Evolutionary conservation across 1,140 invertebrate genomes (phyloP).

Genomic region (Drosophila pallidifrons): DNA sequence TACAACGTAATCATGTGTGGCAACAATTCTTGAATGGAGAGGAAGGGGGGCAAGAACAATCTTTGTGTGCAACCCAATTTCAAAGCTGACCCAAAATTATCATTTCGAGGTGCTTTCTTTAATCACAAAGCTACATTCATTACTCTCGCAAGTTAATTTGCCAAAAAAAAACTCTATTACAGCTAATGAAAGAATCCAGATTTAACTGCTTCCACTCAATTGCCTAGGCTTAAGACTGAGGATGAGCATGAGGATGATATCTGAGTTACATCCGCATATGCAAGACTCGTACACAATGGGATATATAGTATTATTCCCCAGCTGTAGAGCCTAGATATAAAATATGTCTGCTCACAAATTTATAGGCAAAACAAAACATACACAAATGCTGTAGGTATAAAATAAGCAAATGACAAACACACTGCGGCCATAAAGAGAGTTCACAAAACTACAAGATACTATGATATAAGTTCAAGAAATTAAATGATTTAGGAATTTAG

Average conservation of each 20-base stretch:
- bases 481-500: constrained; percentile 20
- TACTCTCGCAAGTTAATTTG: constrained; percentile 3
- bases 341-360: constrained; percentile 50
- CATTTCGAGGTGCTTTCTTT: constrained; percentile 3
- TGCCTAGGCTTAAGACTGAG: constrained; percentile 42
- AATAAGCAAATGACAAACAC: constrained; percentile 11
- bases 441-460: background rate
- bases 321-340: constrained; percentile 37
- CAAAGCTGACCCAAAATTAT: constrained; percentile 6
- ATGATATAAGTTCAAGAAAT: background rate
- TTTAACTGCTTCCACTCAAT: constrained; percentile 65
- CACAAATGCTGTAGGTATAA: background rate
- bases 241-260: constrained; percentile 7
- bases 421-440: constrained; percentile 1
- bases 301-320: constrained; percentile 23
- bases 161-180: constrained; percentile 9
- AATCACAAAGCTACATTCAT: background rate
- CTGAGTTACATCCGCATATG: background rate
- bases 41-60: constrained; percentile 32
- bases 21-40: constrained; percentile 48
- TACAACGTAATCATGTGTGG: constrained; percentile 76
- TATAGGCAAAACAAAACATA: constrained; percentile 50
- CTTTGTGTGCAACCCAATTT: constrained; percentile 11
- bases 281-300: constrained; percentile 1
- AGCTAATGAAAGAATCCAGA: constrained; percentile 25